A percentile compares a stretch with the other conserved stretches of the same genome.
Evolutionary conservation across 2,888 invertebrate genomes (phyloP).

Genomic region (Leptopilina syphax): DNA sequence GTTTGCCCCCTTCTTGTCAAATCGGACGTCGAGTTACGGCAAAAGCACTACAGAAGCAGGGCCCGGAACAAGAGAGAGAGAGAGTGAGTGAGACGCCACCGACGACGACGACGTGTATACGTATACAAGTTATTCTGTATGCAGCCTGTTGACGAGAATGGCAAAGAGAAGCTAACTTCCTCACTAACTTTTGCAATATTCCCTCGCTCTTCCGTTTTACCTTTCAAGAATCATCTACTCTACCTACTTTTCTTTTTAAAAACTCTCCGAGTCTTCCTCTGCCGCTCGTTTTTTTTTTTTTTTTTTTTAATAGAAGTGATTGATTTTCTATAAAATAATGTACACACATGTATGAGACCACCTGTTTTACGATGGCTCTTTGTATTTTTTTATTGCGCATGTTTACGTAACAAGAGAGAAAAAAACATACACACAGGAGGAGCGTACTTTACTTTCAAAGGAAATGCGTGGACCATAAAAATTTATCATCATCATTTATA

Average conservation of each 20-base stretch:
- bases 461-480: too few species aligned
- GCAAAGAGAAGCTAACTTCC: constrained; percentile 55
- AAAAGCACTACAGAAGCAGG: constrained; percentile 48
- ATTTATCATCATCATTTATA: too few species aligned
- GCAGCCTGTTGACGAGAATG: constrained; percentile 63
- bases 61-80: constrained; percentile 49
- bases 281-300: not conserved
- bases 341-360: not conserved
- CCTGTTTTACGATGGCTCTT: constrained; percentile 7
- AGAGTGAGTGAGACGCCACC: constrained; percentile 24
- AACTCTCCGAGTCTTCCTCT: not conserved
- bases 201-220: constrained; percentile 63
- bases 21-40: constrained; percentile 60
- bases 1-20: constrained; percentile 58
- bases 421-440: too few species aligned
- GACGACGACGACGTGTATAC: constrained; percentile 44
- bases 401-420: too few species aligned
- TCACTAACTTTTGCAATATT: constrained; percentile 68
- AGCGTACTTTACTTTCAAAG: too few species aligned
- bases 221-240: constrained; percentile 47
- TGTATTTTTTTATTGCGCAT: not conserved
- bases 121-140: constrained; percentile 61
- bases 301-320: not conserved
- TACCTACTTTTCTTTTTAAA: constrained; percentile 30
- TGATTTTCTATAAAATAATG: not conserved